Evolutionary conservation across 2,888 invertebrate species (phyloP).

Genomic region (Ischnura elegans): DNA sequence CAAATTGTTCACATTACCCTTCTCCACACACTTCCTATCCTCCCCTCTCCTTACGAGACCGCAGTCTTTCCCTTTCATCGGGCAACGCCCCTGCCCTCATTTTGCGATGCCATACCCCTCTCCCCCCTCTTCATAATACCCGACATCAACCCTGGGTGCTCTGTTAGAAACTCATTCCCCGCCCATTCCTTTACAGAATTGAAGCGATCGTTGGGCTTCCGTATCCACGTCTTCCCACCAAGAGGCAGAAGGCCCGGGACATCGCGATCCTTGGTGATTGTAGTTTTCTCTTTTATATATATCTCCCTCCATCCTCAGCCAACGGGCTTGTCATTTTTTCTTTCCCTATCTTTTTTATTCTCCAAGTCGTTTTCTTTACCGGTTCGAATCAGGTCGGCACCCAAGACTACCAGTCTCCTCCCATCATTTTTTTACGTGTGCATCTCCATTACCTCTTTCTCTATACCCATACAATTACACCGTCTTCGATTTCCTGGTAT

Average conservation of each 20-base stretch:
- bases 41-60: background rate
- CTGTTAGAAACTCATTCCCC: background rate
- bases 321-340: background rate
- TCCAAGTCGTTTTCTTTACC: background rate
- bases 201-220: background rate
- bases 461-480: background rate
- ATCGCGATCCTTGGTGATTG: background rate
- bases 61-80: slow-evolving; percentile 1
- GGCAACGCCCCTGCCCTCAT: slow-evolving; percentile 6
- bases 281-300: slow-evolving; percentile 41
- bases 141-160: background rate
- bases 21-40: background rate
- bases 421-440: background rate
- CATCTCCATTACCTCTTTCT: background rate
- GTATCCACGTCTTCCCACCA: background rate
- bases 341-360: too few relatives aligned
- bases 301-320: background rate
- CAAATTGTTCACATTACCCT: slow-evolving; percentile 51
- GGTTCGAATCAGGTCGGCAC: background rate
- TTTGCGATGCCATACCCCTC: background rate
- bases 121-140: background rate
- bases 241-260: background rate
- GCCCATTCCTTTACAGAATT: background rate
- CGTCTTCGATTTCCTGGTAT: slow-evolving; percentile 16
- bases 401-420: background rate